A percentile compares a stretch with the other conserved stretches of the same genome.
Evolutionary conservation across 2,888 invertebrate genomes (phyloP).

Genomic region (Drosophila quinaria): DNA sequence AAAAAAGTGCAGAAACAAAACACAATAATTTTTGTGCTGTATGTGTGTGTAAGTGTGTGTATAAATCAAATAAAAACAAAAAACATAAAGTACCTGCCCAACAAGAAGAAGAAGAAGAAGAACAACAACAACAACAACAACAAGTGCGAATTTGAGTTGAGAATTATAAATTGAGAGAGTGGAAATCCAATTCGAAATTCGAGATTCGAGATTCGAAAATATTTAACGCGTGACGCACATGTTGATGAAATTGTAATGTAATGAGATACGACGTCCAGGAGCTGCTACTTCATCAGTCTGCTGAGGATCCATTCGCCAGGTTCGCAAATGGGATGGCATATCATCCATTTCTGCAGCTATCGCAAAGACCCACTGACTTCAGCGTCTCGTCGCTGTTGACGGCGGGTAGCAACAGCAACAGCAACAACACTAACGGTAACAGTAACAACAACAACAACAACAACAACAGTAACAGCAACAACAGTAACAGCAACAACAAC

Average conservation of each 20-base stretch:
- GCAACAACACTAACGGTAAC: conserved; percentile 50
- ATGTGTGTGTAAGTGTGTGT: conserved; percentile 24
- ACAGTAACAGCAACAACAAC: conserved; percentile 51
- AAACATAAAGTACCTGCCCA: conserved; percentile 40
- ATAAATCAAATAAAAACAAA: background rate
- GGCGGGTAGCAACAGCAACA: conserved; percentile 87
- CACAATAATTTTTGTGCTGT: conserved; percentile 8
- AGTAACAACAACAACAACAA: conserved; percentile 72
- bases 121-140: conserved; percentile 17
- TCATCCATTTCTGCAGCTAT: conserved; percentile 95
- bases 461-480: conserved; percentile 50
- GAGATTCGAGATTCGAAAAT: background rate
- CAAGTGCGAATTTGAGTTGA: conserved; percentile 7
- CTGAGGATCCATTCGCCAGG: conserved; percentile 86
- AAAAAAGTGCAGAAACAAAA: conserved; percentile 12
- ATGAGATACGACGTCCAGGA: conserved; percentile 87
- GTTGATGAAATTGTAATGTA: conserved; percentile 85
- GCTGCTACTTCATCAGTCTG: conserved; percentile 86
- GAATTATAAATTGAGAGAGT: background rate
- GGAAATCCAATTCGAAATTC: background rate
- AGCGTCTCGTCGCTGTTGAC: conserved; percentile 96
- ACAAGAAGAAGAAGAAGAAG: background rate
- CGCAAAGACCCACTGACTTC: conserved; percentile 94
- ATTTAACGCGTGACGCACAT: conserved; percentile 71
- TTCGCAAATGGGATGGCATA: conserved; percentile 90